These are phyloP conservation scores for Listronotus oregonensis DNA, from an alignment of 1,140 invertebrate genomes.

Conservation along the genomic window DNA sequence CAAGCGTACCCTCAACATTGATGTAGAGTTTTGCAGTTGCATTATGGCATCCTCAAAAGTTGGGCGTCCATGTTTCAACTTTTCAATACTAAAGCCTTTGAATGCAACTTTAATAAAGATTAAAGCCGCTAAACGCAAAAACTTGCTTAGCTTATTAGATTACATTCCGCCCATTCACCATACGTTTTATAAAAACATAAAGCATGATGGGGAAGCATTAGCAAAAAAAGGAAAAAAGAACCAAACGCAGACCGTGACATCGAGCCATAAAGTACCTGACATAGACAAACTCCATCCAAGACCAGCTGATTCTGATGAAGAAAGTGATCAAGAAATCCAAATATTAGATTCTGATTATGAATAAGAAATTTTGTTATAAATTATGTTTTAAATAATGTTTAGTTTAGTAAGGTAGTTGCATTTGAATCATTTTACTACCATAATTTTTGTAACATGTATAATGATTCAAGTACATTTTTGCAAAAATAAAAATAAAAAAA, in stretches of 20 bases:
- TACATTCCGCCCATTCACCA: neutral
- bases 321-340: neutral
- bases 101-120: constrained; percentile 21
- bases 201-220: constrained; percentile 8
- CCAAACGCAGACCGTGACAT: too few species aligned
- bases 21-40: constrained; percentile 3
- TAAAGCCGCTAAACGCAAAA: neutral
- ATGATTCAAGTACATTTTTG: too few species aligned
- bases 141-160: neutral
- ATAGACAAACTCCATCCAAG: constrained; percentile 4
- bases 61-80: constrained; percentile 5
- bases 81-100: constrained; percentile 6
- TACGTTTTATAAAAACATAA: constrained; percentile 7
- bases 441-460: too few species aligned
- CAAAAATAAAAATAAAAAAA: too few species aligned
- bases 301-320: constrained; percentile 13
- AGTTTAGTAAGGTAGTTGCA: too few species aligned
- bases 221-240: too few species aligned
- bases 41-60: neutral
- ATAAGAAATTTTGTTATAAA: constrained; percentile 13
- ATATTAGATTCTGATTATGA: constrained; percentile 7
- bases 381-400: too few species aligned
- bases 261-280: too few species aligned
- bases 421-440: too few species aligned
- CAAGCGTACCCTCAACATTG: constrained; percentile 5